phyloP scores from a whole-genome alignment of 2,797 vertebrate genomes.

The Gastrophryne carolinensis region DNA sequence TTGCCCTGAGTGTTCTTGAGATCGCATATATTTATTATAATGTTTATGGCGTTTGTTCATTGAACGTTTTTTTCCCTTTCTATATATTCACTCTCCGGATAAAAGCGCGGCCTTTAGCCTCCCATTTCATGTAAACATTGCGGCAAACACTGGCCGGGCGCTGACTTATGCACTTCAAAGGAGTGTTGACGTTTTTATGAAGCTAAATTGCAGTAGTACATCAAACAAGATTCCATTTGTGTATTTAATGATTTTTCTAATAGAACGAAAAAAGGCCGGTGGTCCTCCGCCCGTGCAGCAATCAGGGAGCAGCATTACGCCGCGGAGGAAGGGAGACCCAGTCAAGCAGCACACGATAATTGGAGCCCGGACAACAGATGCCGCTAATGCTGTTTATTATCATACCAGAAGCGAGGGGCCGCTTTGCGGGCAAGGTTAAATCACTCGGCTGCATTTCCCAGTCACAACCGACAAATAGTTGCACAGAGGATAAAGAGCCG shows the following conservation, averaged over 20 bases:
- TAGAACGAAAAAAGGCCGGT: neutral
- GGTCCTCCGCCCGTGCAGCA: neutral
- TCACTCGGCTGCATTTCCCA: neutral
- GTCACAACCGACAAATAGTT: neutral
- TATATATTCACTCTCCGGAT: too few relatives aligned
- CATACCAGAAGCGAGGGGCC: neutral
- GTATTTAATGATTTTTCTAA: slow-evolving; percentile 2
- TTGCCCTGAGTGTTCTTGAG: too few relatives aligned
- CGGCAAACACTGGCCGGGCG: neutral
- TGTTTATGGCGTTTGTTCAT: too few relatives aligned
- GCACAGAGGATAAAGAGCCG: neutral
- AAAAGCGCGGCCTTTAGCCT: too few relatives aligned
- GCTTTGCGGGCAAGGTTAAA: neutral
- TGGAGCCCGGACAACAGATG: neutral
- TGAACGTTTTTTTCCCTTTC: too few relatives aligned
- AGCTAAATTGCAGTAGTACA: neutral
- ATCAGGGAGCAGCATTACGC: neutral
- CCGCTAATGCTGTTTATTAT: neutral
- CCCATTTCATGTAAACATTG: neutral
- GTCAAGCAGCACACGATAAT: slow-evolving; percentile 3
- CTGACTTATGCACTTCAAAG: neutral
- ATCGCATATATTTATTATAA: too few relatives aligned
- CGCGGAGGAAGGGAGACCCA: neutral
- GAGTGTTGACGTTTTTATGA: slow-evolving; percentile 5
- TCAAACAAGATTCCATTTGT: slow-evolving; percentile 7